A percentile compares a stretch with the other conserved stretches of the same genome.
Conservation (phyloP, 1,140 invertebrate species). For the Leptoteleia sp. region DNA sequence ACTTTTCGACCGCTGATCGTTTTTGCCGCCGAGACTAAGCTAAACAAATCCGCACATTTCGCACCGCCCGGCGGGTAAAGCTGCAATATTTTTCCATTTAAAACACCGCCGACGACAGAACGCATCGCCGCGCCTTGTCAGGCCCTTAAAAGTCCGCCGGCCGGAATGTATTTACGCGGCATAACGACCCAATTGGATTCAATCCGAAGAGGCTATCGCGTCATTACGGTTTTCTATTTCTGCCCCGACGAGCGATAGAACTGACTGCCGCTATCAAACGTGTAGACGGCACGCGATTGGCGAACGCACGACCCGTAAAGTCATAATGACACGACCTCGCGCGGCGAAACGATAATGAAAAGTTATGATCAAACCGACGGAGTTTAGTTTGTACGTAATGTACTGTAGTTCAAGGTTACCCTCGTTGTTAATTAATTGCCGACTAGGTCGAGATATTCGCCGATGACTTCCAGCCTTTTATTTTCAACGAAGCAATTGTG, state of each 20-base stretch:
- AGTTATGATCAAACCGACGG: constrained; percentile 58
- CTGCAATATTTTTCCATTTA: constrained; percentile 24
- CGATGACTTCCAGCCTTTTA: constrained; percentile 20
- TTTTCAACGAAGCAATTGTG: too few relatives aligned
- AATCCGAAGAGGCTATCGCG: constrained; percentile 39
- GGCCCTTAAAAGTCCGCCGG: constrained; percentile 13
- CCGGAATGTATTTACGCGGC: constrained; percentile 26
- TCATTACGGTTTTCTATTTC: constrained; percentile 56
- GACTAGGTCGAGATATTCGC: constrained; percentile 43
- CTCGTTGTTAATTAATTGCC: constrained; percentile 53
- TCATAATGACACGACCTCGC: constrained; percentile 62
- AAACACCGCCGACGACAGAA: constrained; percentile 3
- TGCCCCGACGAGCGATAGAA: constrained; percentile 44
- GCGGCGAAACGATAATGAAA: constrained; percentile 66
- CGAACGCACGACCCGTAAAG: constrained; percentile 60
- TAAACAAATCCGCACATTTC: too few relatives aligned
- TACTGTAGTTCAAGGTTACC: constrained; percentile 63
- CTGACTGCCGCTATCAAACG: constrained; percentile 49
- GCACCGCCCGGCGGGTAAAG: too few relatives aligned
- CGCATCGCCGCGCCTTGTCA: not conserved
- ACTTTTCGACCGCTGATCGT: too few relatives aligned
- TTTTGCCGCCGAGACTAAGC: too few relatives aligned
- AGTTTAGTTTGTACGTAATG: constrained; percentile 56
- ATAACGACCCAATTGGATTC: constrained; percentile 45
- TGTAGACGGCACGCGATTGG: constrained; percentile 59